A percentile compares a stretch with the other conserved stretches of the same genome.
Conservation (phyloP, 1,140 invertebrate species). For the Capitella teleta region DNA sequence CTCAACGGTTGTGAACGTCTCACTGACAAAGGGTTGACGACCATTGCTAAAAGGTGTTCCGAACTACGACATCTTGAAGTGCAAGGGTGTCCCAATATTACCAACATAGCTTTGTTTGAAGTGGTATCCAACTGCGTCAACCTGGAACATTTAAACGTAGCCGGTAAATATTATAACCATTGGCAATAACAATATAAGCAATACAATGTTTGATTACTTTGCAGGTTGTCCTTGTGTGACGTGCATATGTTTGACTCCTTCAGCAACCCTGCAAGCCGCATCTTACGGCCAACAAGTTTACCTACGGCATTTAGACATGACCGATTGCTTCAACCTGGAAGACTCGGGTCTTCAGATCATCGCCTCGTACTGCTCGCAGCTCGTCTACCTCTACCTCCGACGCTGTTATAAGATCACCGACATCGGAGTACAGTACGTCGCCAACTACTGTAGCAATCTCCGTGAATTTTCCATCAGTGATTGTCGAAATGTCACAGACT, state of each 20-base stretch:
- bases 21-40: conserved; percentile 60
- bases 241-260: conserved; percentile 55
- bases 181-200: neutral
- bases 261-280: conserved; percentile 46
- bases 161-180: conserved; percentile 47
- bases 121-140: conserved; percentile 55
- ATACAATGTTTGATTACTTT: conserved; percentile 7
- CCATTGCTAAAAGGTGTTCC: conserved; percentile 58
- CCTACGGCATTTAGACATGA: conserved; percentile 49
- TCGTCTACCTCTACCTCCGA: conserved; percentile 76
- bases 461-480: conserved; percentile 81
- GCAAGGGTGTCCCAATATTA: conserved; percentile 56
- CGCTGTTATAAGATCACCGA: conserved; percentile 54
- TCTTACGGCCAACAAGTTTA: conserved; percentile 38
- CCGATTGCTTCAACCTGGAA: conserved; percentile 70
- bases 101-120: conserved; percentile 55
- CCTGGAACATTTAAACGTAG: conserved; percentile 61
- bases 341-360: conserved; percentile 70
- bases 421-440: conserved; percentile 50
- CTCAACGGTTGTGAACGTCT: conserved; percentile 61
- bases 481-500: conserved; percentile 78
- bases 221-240: conserved; percentile 58
- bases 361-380: conserved; percentile 70
- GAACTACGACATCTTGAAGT: conserved; percentile 60
- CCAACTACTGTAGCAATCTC: conserved; percentile 68